A percentile compares a stretch with the other conserved stretches of the same genome.
Evolutionary conservation across 2,113 vertebrate genomes (phyloP).

Genomic region (Grantiella picta): DNA sequence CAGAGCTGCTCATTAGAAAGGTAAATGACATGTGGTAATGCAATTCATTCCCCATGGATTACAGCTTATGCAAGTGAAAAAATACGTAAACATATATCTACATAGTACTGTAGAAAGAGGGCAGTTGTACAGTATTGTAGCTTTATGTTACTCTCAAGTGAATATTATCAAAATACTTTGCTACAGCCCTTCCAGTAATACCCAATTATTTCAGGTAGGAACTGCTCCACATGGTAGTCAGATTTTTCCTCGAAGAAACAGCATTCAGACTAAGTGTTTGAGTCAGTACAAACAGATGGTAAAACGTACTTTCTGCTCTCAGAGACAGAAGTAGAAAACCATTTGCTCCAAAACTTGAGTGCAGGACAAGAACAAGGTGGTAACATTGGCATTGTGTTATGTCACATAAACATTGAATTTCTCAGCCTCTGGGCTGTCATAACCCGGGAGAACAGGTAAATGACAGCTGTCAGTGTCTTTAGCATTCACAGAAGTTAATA

Average conservation of each 20-base stretch:
- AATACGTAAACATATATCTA: neutral
- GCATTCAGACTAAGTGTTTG: neutral
- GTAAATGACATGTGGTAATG: slow-evolving; percentile 42
- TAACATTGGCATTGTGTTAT: neutral
- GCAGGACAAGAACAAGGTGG: neutral
- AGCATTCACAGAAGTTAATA: neutral
- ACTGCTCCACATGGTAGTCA: neutral
- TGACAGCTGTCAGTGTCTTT: neutral
- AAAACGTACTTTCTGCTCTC: neutral
- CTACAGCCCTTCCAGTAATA: neutral
- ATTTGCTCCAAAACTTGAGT: neutral
- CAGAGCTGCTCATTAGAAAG: slow-evolving; percentile 66
- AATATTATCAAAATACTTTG: neutral
- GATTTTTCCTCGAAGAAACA: neutral
- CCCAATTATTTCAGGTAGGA: neutral
- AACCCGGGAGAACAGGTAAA: neutral
- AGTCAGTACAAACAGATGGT: neutral
- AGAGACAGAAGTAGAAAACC: neutral
- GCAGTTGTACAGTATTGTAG: neutral
- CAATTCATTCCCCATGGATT: slow-evolving; percentile 16
- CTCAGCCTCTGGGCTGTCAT: neutral
- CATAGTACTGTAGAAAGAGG: neutral
- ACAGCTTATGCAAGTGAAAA: slow-evolving; percentile 20
- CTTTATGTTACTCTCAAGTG: neutral
- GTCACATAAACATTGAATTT: neutral